Conservation (phyloP, 2,113 vertebrate species). For the Trogon melanurus region DNA sequence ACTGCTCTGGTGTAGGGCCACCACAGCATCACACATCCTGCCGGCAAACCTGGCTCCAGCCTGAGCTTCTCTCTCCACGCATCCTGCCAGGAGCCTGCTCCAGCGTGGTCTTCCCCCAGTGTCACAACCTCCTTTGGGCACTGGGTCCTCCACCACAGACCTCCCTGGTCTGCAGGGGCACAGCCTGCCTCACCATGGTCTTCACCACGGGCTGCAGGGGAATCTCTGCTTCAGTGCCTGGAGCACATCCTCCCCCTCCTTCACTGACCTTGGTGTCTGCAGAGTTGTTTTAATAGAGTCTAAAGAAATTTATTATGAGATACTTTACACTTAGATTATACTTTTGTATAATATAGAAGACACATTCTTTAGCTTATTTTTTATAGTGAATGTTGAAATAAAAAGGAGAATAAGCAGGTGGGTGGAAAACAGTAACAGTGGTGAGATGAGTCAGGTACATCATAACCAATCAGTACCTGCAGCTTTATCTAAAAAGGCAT, state of each 20-base stretch:
- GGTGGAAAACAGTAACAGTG: background rate
- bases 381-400: background rate
- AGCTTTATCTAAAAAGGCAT: background rate
- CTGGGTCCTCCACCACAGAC: background rate
- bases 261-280: background rate
- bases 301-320: background rate
- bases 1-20: background rate
- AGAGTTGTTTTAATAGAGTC: background rate
- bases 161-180: background rate
- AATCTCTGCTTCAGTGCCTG: background rate
- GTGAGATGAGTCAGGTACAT: background rate
- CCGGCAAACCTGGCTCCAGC: background rate
- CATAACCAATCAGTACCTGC: background rate
- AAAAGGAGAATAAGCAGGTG: background rate
- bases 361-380: background rate
- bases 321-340: background rate
- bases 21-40: too few relatives aligned
- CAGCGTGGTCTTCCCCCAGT: rapidly evolving
- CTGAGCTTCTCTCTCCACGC: background rate
- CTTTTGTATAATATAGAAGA: background rate
- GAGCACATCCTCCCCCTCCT: background rate
- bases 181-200: background rate
- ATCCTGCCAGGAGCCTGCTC: background rate
- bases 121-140: background rate
- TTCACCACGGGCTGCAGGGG: background rate